Evolutionary conservation across 2,888 invertebrate genomes (phyloP).

Genomic region (Catocala fraxini): DNA sequence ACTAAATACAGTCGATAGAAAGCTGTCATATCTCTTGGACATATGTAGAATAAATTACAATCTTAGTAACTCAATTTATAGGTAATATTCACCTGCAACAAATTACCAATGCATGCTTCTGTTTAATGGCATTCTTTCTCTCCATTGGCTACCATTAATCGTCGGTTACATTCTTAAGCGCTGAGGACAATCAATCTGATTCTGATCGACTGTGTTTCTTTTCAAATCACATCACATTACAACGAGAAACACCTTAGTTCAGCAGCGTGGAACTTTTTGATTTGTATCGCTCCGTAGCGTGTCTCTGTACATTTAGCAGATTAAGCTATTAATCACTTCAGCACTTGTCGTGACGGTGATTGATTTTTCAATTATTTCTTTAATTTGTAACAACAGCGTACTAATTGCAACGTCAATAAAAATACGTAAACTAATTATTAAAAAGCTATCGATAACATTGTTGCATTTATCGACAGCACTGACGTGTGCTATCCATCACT

Average conservation of each 20-base stretch:
- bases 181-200: constrained; percentile 44
- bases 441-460: constrained; percentile 43
- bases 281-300: constrained; percentile 38
- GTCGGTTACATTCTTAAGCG: constrained; percentile 47
- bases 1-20: constrained; percentile 23
- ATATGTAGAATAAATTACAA: constrained; percentile 36
- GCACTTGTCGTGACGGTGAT: constrained; percentile 54
- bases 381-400: constrained; percentile 27
- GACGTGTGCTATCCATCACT: constrained; percentile 67
- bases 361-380: constrained; percentile 49
- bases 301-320: constrained; percentile 42
- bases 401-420: constrained; percentile 37
- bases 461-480: constrained; percentile 61
- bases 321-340: constrained; percentile 51
- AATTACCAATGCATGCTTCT: constrained; percentile 50
- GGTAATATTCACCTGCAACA: constrained; percentile 54
- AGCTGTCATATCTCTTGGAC: constrained; percentile 29
- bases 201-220: constrained; percentile 39
- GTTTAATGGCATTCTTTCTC: constrained; percentile 54
- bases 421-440: constrained; percentile 33
- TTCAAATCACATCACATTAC: constrained; percentile 37
- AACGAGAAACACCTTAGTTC: constrained; percentile 40
- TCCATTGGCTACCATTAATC: constrained; percentile 49
- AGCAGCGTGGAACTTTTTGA: constrained; percentile 41
- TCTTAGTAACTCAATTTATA: constrained; percentile 50